Base-by-base conservation (phyloP, 2,888 invertebrate genomes). In the Trypoxylon attenuatum region DNA sequence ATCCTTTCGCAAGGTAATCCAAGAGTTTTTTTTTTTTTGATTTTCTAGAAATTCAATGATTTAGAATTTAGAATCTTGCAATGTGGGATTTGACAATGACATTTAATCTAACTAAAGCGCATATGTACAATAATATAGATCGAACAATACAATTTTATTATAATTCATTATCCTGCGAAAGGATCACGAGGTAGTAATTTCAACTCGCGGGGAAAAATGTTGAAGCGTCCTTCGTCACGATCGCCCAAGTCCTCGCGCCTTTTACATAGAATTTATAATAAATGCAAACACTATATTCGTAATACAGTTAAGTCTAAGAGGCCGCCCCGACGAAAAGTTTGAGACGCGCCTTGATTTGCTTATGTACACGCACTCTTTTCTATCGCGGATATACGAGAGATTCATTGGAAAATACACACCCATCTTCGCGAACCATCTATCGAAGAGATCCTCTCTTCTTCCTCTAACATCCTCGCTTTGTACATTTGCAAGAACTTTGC, bases 231-330 rank as follows among this genome's bases (percentile, higher is more conserved):
- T 25, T 58, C 56, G 70, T 62, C 54, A 55, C 59, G 56, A 66
- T 55, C 54, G 39, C 58, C 51, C 41, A 38, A 38, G 60, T 38
- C 57, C 47, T 56, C 65, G 21, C 51, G 54, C 66, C n/a, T 55
- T 77, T 74, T 78, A 80, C 77, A 77, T 80, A 82, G 71, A 82
- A 80, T 81, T 82, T 78, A 75, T 82, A 77, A 81, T 81, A 82
- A 81, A 82, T 81, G 81, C 80, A 76, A 81, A 79, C 79, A 77
- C 81, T 77, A 76, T 78, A 73, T 75, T 67, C 69, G 62, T 72
- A 70, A 74, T 72, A 71, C n/a, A 57, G 66, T 67, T 76, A 70
- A 60, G 63, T 46, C 49, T 69, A 66, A 39, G 56, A 33, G 57
- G 45, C 50, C 49, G 25, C 38, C 33, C 58, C 41, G 38, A n/a